Evolutionary conservation across 1,140 invertebrate genomes (phyloP), one percentile per base, ranked within the genome.

Genomic region (Pissodes strobi): DNA sequence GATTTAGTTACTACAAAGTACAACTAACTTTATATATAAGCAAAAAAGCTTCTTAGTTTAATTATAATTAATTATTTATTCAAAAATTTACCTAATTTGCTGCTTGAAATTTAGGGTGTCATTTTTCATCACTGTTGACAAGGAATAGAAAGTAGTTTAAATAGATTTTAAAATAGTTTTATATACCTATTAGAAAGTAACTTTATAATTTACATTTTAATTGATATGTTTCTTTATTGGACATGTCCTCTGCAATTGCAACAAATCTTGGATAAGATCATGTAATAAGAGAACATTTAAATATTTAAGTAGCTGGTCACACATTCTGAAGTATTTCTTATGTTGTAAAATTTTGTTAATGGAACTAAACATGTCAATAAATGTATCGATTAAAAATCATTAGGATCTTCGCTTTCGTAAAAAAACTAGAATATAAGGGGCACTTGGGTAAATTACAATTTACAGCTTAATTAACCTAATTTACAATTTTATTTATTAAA

Each of bases 361-460:
- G 27, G 27, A 52, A 34, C 48, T 30, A 17, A 52, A 27, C 25
- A 27, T 9, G 25, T 27, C 9, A 27, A 27, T 27, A 27, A 27
- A 27, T 27, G 25, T 27, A 9, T 27, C n/a, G 9, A 27, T 27
- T 12, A 12, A 59, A 59, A 55, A 30, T 62, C 61, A 64, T 64
- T 64, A 64, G 61, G 61, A 64, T 46, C 61, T 56, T 56, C 61
- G 17, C 27, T 4, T 15, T 27, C 15, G 25, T 49, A 30, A 56
- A 46, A 45, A 48, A 55, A 38, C 51, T 55, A 53, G 49, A 45
- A 64, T 55, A 56, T 55, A 64, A 64, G 52, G 61, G 61, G 23
- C 61, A 64, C 61, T 64, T 64, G 61, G 61, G 61, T 56, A 64
- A 64, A 64, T 64, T 64, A 64, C 61, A 64, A 64, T 64, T 55